Base-by-base conservation (phyloP, 2,888 invertebrate species). In the Eupithecia exiguata region DNA sequence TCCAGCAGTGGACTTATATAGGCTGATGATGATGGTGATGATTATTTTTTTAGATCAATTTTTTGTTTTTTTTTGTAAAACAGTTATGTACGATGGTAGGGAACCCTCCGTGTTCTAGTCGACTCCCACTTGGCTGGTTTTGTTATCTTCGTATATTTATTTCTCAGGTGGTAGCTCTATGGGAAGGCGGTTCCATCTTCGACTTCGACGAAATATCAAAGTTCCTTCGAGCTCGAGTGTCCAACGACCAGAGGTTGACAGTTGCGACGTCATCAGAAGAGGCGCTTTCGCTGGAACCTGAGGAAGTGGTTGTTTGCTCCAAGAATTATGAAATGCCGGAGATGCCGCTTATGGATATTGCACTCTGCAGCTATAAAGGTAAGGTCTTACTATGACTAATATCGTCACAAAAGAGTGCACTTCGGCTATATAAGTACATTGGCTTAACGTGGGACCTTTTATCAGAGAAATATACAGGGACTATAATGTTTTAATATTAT, bases 321-420 rank as follows among this genome's bases (percentile, higher is more conserved):
- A 80, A 82, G 2, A 76, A 75, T 1, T 91, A 90, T 73, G 91
- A 91, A 68, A 53, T 94, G 16, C 94, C 94, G 0, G 94, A 94
- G 77, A 87, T 90, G 85, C 86, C 92, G 0, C 78, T 94, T n/a
- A 87, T 90, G 3, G 86, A 91, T 12, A 89, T 94, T 65, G 85
- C 89, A 5, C 82, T 94, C 16, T 88, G 88, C 66, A 92, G 92
- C 80, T 89, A 86, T 74, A 90, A 89, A 78, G 92, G 94, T 93
- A 71, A 74, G 80, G 40, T 36, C 21, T 25, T n/a, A 14, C 43
- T 66, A 35, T 2, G 10, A 62, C 62, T 30, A 6, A 14, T 61
- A 21, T 14, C 49, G 21, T 53, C n/a, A 49, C 14, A 49, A 10
- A n/a, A 49, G 6, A 16, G 5, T 5, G 16, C n/a, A 49, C 0